These are phyloP conservation scores for Aphelocoma coerulescens DNA, from an alignment of 2,113 vertebrate genomes.

Conservation along the genomic window DNA sequence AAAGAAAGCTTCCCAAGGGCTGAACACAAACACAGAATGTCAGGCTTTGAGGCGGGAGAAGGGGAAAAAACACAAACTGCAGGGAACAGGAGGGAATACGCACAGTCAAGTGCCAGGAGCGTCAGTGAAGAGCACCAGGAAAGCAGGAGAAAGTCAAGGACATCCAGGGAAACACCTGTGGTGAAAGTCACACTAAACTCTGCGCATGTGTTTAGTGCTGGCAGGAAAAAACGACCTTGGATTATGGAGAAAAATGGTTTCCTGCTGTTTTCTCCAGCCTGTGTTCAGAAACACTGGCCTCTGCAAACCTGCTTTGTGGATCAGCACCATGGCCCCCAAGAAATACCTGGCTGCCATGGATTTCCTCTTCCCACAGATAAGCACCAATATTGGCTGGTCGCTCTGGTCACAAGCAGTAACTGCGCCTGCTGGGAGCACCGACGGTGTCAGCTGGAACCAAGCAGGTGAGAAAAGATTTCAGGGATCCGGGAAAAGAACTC, in stretches of 20 bases:
- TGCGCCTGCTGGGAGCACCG: rapidly evolving
- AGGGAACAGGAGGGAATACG: neutral
- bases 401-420: neutral
- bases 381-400: neutral
- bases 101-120: neutral
- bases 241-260: neutral
- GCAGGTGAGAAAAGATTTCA: neutral
- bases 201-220: rapidly evolving
- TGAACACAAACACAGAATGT: neutral
- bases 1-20: neutral
- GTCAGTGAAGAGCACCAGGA: neutral
- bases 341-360: neutral
- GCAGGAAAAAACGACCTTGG: neutral
- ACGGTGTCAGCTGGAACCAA: neutral
- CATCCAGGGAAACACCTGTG: neutral
- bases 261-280: neutral
- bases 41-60: neutral
- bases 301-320: neutral
- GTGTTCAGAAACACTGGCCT: rapidly evolving
- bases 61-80: neutral
- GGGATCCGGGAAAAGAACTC: neutral
- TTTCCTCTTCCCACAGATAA: neutral
- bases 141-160: neutral
- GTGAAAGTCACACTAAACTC: neutral
- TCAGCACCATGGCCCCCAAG: neutral